Base-by-base conservation (phyloP, 1,140 invertebrate species). In the Drosophila willistoni region DNA sequence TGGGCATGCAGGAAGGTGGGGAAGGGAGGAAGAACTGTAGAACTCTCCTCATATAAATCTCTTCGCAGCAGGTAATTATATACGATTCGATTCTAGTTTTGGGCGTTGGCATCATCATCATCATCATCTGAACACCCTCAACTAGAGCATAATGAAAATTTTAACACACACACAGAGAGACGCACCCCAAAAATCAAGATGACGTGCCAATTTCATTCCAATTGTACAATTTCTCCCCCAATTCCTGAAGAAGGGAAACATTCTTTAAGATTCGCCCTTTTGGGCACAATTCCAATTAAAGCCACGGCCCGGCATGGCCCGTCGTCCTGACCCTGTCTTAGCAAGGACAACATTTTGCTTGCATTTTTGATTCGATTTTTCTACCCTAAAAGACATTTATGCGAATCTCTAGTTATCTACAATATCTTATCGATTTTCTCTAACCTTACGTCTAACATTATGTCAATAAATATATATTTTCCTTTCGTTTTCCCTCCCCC, bases 1-100 rank as follows among this genome's bases (percentile, higher is more conserved):
- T 25, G 0, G 25, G 4, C 25, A 25, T 25, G 25, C 25, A 25
- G 25, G 25, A 25, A 0, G 25, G 25, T 1, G 1, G 19, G 19
- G 1, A 2, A 22, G 19, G 1, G 6, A 29, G 36, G 12, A 36
- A 36, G 34, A 39, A 39, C 34, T 10, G 5, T n/a, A n/a, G 10
- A 19, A 51, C 17, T n/a, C 41, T 34, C 19, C 6, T n/a, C 65
- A 63, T 75, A 68, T 62, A 75, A 41, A 83, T 86, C 83, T 87
- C 77, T 86, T 82, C 69, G 65, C 82, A 87, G 69, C 74, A 77
- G 67, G 61, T 87, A 69, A 69, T 86, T 76, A 59, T 59, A 59
- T 61, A 25, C 59, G 5, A 10, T 36, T 41, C 12, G 19, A 22
- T 61, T 41, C 17, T 42, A 42, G 9, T 51, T 51, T 22, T 51